These are phyloP conservation scores for Dendrolimus pini DNA, from an alignment of 2,888 invertebrate species.

Conservation along the genomic window DNA sequence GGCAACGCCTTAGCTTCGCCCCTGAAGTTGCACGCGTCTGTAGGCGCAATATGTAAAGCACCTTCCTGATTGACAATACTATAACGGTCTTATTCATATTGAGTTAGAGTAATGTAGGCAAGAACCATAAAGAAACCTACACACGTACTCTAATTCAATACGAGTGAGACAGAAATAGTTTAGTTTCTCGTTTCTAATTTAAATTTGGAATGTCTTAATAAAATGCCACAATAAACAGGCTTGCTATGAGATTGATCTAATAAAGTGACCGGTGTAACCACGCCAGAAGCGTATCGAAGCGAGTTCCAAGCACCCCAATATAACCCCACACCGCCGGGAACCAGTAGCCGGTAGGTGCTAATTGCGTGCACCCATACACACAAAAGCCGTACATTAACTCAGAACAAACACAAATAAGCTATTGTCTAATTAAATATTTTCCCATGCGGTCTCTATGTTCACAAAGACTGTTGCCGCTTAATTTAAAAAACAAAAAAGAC, in stretches of 20 bases:
- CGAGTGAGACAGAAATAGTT: too few relatives aligned
- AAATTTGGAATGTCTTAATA: too few relatives aligned
- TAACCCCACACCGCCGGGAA: slow-evolving; percentile 22
- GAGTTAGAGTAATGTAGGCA: too few relatives aligned
- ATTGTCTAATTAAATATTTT: slow-evolving; percentile 76
- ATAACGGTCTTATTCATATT: too few relatives aligned
- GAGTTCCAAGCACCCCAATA: neutral
- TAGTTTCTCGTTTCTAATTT: too few relatives aligned
- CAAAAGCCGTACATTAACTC: slow-evolving; percentile 71
- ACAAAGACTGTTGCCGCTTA: slow-evolving; percentile 54
- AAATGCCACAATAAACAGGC: too few relatives aligned
- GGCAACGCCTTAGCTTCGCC: too few relatives aligned
- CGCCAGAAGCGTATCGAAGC: neutral
- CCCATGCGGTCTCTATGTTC: slow-evolving; percentile 56
- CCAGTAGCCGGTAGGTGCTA: slow-evolving; percentile 63
- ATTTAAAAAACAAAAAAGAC: slow-evolving; percentile 29
- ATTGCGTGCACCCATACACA: slow-evolving; percentile 52
- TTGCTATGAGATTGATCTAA: neutral
- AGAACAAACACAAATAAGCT: slow-evolving; percentile 74
- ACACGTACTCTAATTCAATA: too few relatives aligned
- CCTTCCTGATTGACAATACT: too few relatives aligned
- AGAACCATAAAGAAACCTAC: too few relatives aligned
- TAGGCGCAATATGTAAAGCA: too few relatives aligned
- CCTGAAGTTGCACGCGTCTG: too few relatives aligned
- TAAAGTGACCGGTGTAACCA: neutral